Base-by-base conservation (phyloP, 2,113 vertebrate species). In the Stomatorhinus ivindoensis region DNA sequence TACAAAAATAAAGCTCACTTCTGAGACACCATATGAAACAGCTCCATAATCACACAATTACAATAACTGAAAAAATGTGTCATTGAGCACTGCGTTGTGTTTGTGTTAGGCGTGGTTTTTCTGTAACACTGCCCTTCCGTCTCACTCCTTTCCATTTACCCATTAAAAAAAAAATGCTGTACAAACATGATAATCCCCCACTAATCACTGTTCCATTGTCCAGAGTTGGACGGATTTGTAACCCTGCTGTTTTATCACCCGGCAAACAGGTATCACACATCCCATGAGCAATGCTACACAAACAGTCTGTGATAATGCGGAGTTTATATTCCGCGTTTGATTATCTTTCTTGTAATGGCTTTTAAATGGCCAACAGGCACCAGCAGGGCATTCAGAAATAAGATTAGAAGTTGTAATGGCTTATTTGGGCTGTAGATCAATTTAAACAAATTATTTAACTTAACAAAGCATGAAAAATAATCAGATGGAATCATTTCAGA, bases 131-230 rank as follows among this genome's bases (percentile, higher is more conserved):
- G 24, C 27, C 42, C 24, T 80, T 27, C 53, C 47, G 19, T 73
- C 13, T 24, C 3, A 39, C 73, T 42, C 35, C n/a, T 13, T 31
- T 69, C 61, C 61, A 69, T 39, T 80, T 42, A 10, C 61, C 4
- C 21, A 21, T 90, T 90, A 76, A 86, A 53, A 76, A 86, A 55
- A 85, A 46, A 73, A 42, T 6, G 11, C 69, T 82, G 51, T 47
- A 50, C 88, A 90, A 93, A 92, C 91, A 92, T 17, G 91, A 93
- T 93, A 93, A 91, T 86, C 51, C 82, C 27, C n/a, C 83, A 46
- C 89, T 90, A 51, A 65, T 39, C 48, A 87, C 83, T 42, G 42
- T 73, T 55, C 80, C 31, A 76, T 92, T 90, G 90, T 90, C 86
- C 21, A 11, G 82, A 90, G 51, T 46, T 24, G 35, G 35, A 90